Base-by-base conservation (phyloP, 2,113 vertebrate genomes). In the Arenaria interpres region DNA sequence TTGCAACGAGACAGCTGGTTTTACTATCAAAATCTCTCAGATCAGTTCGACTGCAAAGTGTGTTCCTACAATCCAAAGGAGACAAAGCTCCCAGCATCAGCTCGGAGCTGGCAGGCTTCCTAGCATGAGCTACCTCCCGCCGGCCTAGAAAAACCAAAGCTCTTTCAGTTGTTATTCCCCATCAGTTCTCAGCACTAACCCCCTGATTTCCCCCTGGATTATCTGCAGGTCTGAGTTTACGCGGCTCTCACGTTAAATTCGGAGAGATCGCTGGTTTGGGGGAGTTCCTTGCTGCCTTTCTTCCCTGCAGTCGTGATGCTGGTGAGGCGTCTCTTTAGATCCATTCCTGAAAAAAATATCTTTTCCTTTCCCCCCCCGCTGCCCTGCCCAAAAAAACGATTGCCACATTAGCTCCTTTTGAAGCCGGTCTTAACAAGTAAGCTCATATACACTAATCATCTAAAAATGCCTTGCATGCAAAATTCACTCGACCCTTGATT, bases 151-250 rank as follows among this genome's bases (percentile, higher is more conserved):
- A 96, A 96, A 93, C 88, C 92, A 76, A 96, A 97, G 74, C 80
- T 91, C 94, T 93, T 92, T 97, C 95, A 92, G 92, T 96, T 96
- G 95, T 95, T 95, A 91, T 93, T 96, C 92, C 78, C 87, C 94
- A 88, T 92, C 95, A 94, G 81, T 97, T 93, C 96, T 92, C 85
- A 23, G 87, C 79, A 60, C 86, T 97, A 95, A 93, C 84, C 83
- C 82, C 56, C 76, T 92, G 74, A 97, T 96, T 96, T 97, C 93
- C 94, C 91, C 24, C 8, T 2, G 50, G 94, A 51, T 96, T 92
- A 68, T 83, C 89, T 90, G 53, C 89, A 94, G 90, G 51, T 91
- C 89, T 96, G 97, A 76, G 51, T 87, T 95, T 95, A 92, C 24
- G 33, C 74, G 2, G 14, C 89, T 96, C 84, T 96, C 84, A 76